Evolutionary conservation across 2,888 invertebrate genomes (phyloP).

Genomic region (Drosophila siamana): DNA sequence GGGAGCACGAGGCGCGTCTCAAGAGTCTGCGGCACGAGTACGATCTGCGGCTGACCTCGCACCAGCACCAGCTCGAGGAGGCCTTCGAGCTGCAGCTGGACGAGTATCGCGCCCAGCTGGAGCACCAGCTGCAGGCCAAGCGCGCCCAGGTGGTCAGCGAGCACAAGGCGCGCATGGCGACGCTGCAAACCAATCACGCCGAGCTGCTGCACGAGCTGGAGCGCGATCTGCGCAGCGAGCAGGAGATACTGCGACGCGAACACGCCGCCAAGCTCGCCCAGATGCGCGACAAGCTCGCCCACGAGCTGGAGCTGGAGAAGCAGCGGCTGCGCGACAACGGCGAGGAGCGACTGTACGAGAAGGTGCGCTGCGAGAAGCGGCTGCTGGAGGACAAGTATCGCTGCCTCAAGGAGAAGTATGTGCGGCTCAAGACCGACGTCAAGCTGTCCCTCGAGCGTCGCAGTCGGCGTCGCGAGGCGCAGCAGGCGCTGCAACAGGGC

Average conservation of each 20-base stretch:
- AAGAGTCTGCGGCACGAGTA: slow-evolving; percentile 85
- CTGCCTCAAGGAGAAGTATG: slow-evolving; percentile 93
- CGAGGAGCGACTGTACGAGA: slow-evolving; percentile 87
- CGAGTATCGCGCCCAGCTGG: slow-evolving; percentile 79
- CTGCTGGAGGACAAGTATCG: slow-evolving; percentile 91
- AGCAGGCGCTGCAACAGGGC: slow-evolving; percentile 83
- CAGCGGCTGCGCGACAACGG: slow-evolving; percentile 84
- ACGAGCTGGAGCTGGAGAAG: slow-evolving; percentile 87
- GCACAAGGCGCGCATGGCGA: slow-evolving; percentile 85
- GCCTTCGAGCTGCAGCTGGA: slow-evolving; percentile 85
- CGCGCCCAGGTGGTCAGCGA: slow-evolving; percentile 87
- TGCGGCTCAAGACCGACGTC: slow-evolving; percentile 92
- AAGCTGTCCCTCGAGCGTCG: slow-evolving; percentile 91
- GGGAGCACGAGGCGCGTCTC: slow-evolving; percentile 83
- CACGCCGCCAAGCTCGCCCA: slow-evolving; percentile 89
- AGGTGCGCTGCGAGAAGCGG: slow-evolving; percentile 90
- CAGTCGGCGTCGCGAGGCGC: slow-evolving; percentile 88
- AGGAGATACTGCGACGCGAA: slow-evolving; percentile 89
- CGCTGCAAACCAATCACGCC: slow-evolving; percentile 83
- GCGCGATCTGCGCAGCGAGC: slow-evolving; percentile 86
- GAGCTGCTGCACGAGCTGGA: slow-evolving; percentile 84
- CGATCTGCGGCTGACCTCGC: slow-evolving; percentile 83
- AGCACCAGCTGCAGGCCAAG: slow-evolving; percentile 86
- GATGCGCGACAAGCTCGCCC: slow-evolving; percentile 87
- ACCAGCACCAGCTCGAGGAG: slow-evolving; percentile 86